Conservation (phyloP, 2,797 vertebrate genomes). For the Octomys mimax region DNA sequence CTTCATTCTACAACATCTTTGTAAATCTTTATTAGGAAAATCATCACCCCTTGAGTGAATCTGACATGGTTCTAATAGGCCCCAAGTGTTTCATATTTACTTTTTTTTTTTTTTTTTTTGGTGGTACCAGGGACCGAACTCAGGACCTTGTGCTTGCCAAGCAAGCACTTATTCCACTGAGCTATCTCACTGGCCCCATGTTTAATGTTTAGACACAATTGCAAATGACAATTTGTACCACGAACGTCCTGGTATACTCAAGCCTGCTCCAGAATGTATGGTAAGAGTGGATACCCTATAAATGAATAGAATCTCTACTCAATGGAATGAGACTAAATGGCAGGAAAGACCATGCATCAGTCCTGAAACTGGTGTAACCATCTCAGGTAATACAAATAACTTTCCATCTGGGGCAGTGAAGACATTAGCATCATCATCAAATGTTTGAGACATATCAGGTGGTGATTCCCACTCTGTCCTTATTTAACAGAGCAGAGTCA, state of each 20-base stretch:
- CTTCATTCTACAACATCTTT: neutral
- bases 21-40: neutral
- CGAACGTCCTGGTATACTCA: neutral
- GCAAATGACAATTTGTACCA: neutral
- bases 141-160: too few species aligned
- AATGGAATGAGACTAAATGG: neutral
- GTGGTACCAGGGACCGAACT: too few species aligned
- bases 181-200: too few species aligned
- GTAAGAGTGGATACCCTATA: neutral
- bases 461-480: slow-evolving; percentile 48
- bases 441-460: neutral
- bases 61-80: neutral
- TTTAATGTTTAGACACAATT: neutral
- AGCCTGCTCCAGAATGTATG: neutral
- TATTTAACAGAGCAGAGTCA: slow-evolving; percentile 48
- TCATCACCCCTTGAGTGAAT: neutral
- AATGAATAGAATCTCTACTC: neutral
- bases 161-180: too few species aligned
- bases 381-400: neutral
- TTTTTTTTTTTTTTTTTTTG: too few species aligned
- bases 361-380: neutral
- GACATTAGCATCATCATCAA: neutral
- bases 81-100: neutral
- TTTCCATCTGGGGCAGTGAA: neutral
- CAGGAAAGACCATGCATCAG: neutral